Conservation (phyloP, 2,888 invertebrate species). For the Polydrusus tereticollis region DNA sequence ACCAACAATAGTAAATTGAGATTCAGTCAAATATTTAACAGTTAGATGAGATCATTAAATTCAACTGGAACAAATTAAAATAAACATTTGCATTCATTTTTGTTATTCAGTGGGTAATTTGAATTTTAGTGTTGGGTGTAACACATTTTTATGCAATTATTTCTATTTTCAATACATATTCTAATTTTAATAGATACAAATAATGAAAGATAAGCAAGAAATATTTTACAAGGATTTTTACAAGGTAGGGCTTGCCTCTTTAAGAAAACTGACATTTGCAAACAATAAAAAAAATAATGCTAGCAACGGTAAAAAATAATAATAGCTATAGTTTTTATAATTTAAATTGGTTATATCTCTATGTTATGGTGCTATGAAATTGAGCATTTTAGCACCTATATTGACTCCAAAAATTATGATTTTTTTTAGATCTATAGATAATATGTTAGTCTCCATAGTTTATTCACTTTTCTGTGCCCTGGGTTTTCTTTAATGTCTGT, state of each 20-base stretch:
- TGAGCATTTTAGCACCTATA: too few species aligned
- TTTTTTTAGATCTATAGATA: too few species aligned
- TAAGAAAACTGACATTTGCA: constrained; percentile 19
- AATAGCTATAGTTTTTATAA: too few species aligned
- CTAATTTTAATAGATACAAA: neutral
- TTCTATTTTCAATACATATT: neutral
- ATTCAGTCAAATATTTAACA: constrained; percentile 22
- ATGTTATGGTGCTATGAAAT: too few species aligned
- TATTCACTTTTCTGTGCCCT: too few species aligned
- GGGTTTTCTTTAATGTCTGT: too few species aligned
- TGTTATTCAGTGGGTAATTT: constrained; percentile 9
- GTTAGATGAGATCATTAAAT: constrained; percentile 34
- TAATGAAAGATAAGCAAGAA: neutral
- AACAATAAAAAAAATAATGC: neutral
- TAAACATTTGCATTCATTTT: constrained; percentile 24
- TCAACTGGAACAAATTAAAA: constrained; percentile 39
- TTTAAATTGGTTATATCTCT: too few species aligned
- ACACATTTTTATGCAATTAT: constrained; percentile 6
- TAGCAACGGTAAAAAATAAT: too few species aligned
- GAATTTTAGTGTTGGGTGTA: constrained; percentile 5
- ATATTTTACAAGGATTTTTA: constrained; percentile 12
- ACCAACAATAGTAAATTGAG: neutral
- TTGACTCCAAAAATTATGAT: too few species aligned
- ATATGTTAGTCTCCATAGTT: too few species aligned
- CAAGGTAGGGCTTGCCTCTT: constrained; percentile 18